Base-by-base conservation (phyloP, 2,888 invertebrate genomes). In the Pollenia angustigena region DNA sequence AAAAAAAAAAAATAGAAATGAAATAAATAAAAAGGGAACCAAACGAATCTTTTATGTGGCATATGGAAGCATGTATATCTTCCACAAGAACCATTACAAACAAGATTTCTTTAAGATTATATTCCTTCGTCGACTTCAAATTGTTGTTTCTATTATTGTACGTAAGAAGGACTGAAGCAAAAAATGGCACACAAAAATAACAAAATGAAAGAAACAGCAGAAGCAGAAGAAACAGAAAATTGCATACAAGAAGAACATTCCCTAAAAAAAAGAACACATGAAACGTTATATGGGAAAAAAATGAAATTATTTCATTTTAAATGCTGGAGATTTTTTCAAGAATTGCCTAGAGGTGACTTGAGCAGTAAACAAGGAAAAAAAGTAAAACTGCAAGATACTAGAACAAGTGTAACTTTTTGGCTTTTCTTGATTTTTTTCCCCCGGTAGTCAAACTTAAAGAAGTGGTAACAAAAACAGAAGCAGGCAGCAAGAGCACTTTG, bases 61-160 rank as follows among this genome's bases (percentile, higher is more conserved):
- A 83, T 80, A 80, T 87, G 81, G 54, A 86, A 80, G 83, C 32
- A 86, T 86, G 75, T 83, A 79, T 75, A 83, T 72, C 80, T 76
- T 60, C 86, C 82, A 80, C 80, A 86, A 83, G 78, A 86, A 76
- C 83, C 75, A 80, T 80, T 86, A 76, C 80, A 83, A 83, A 76
- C 80, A 83, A 83, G 82, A 75, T 86, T 80, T 80, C 76, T 75
- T 83, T 75, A 50, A 60, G 64, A 83, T 83, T 72, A 83, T 58
- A 72, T 83, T 78, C 62, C 78, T 50, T 56, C 23, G 71, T 71
- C 54, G 54, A 78, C 44, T 71, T 71, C 16, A 48, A 64, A 75
- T 75, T 82, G 75, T 68, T 72, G 48, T 66, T 81, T 75, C 50
- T 72, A 50, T 56, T 76, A 71, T 76, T 82, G 72, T 82, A 74